Base-by-base conservation (phyloP, 2,888 invertebrate species). In the Leptopterna dolabrata region DNA sequence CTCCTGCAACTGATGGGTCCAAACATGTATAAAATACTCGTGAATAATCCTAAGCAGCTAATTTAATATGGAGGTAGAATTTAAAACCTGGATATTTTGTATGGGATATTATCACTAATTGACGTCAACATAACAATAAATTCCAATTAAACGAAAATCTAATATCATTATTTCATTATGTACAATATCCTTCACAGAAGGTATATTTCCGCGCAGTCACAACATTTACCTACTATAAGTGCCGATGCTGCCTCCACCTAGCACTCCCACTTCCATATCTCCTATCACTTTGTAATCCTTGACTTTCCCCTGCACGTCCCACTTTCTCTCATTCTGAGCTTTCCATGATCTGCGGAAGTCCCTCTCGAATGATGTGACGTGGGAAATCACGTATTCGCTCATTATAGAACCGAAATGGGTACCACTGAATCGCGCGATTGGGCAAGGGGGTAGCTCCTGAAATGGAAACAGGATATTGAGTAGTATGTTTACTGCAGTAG, bases 381-480 rank as follows among this genome's bases (percentile, higher is more conserved):
- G 73, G 7, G 87, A 47, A 11, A 87, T 76, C 13, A 87, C 87
- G 24, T 87, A 87, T 83, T 87, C 87, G 55, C 82, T 83, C 87
- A 87, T 87, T n/a, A 87, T 82, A 1, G 80, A 24, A 36, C 87
- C 87, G 43, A 87, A 87, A 27, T 87, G 82, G 1, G 27, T 6
- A 11, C 87, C 87, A 45, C 80, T 82, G 80, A 87, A 87, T 71
- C 87, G 82, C 9, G 55, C 87, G 16, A 87, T 76, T 4, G 87
- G 87, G 41, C 24, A 81, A 16, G 51, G 47, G 6, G 87, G 87
- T 11, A 51, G 14, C 87, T 41, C 16, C 47, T 73, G 76, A 76
- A 71, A 71, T 71, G n/a, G n/a, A n/a, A n/a, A n/a, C 19, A n/a
- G 11, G 13, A 70, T 70, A 14, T 9, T 19, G n/a, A n/a, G n/a